Base-by-base conservation (phyloP, 2,888 invertebrate species). In the Oscheius sp. region DNA sequence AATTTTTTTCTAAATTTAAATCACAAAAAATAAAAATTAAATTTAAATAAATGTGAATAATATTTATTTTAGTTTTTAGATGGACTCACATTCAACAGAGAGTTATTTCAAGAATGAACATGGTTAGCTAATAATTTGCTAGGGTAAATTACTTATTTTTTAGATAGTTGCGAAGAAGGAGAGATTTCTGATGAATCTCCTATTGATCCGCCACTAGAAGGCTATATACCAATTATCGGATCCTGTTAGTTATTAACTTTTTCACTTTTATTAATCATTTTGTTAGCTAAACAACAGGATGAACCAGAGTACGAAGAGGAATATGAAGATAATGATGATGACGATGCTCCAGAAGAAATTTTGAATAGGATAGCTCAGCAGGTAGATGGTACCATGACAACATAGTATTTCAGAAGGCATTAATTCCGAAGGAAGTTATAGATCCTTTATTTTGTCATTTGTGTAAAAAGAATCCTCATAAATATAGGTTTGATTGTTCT, bases 311-410 rank as follows among this genome's bases (percentile, higher is more conserved):
- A 41, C 33, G 51, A 63, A 14, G 65, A 65, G 6, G 70, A 65
- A n/a, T 65, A 56, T 4, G 51, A 41, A 12, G 56, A 71, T 3
- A 74, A 74, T 9, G 74, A 56, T 4, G 51, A 41, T n/a, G 56
- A 71, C 2, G 76, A 74, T 9, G 74, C 65, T 26, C 70, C 73
- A 26, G 77, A 77, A 56, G 74, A 73, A n/a, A 63, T 75, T 9
- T 45, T 75, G 2, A 69, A 69, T 22, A 54, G 49, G 2, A 57
- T 67, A 9, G 67, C 69, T 9, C 38, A 67, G 47, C 67, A 71
- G 63, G 64, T 1, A 59, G 41, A 45, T 45, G n/a, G 17, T 36
- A n/a, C 24, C 17, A 17, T 26, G 8, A 9, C 50, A 1, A 33
- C 47, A 6, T 17, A 22, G 17, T 30, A 8, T 65, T 50, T 6